Evolutionary conservation across 2,797 vertebrate genomes (phyloP), one percentile per base, ranked within the genome.

Genomic region (Crocidura indochinensis): DNA sequence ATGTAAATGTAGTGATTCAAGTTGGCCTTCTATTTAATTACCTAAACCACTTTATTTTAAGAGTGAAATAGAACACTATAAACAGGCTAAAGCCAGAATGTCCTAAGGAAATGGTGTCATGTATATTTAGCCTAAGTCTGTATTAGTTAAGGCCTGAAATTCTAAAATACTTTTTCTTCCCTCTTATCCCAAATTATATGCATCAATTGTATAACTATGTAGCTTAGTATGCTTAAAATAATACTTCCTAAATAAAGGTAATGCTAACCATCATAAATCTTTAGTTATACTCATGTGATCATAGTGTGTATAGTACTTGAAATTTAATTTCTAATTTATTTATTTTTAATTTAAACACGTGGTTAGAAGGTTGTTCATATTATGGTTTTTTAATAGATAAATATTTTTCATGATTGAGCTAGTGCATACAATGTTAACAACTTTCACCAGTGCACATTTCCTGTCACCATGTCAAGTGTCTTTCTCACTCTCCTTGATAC

Each of bases 1-100:
- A 79, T 94, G 4, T 65, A 85, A 90, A 69, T 82, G 29, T 17
- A 11, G 3, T 94, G 51, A 68, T 49, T 82, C 68, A 83, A 69
- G 1, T 84, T 72, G 53, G 26, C 6, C 26, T 68, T 51, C 17
- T 47, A 62, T 84, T 82, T 81, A 47, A 78, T 88, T 80, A 44
- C 65, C 29, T 38, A 74, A 91, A 67, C 26, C 2, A 77, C 6
- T 68, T 9, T 65, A 80, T 65, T 69, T 88, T 83, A n/a, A 84
- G 38, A 38, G 26, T 64, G 11, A 90, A 92, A 88, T n/a, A 60
- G 10, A 17, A 2, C 2, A 77, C 4, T 53, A 14, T 14, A 17
- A 53, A 53, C 51, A 69, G 56, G n/a, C 10, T 67, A 49, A 74
- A 89, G 76, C 47, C 10, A 75, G 12, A 27, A 6, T 38, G 15